Evolutionary conservation across 2,888 invertebrate genomes (phyloP).

Genomic region (Cheilosia vulpina): DNA sequence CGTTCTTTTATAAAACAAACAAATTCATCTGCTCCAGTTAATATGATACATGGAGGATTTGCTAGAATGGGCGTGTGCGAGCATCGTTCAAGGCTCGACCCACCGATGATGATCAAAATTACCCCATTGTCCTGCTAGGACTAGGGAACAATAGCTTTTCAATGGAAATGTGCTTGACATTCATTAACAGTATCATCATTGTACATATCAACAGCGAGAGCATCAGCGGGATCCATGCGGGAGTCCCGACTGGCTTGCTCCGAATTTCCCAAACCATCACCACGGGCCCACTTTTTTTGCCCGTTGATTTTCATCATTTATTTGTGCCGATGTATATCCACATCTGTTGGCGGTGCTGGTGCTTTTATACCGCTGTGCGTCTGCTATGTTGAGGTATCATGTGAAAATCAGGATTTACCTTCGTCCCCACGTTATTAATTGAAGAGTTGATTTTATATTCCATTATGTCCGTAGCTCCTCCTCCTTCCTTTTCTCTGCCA

Average conservation of each 20-base stretch:
- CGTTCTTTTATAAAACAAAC: conserved; percentile 37
- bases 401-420: conserved; percentile 68
- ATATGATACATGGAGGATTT: conserved; percentile 43
- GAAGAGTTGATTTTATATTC: conserved; percentile 73
- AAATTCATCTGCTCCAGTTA: conserved; percentile 58
- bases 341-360: conserved; percentile 47
- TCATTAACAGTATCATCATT: conserved; percentile 72
- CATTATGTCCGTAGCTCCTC: conserved; percentile 65
- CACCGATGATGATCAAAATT: conserved; percentile 56
- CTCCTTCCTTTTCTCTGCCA: background rate
- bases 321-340: conserved; percentile 53
- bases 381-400: conserved; percentile 41
- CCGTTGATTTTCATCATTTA: conserved; percentile 59
- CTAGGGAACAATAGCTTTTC: conserved; percentile 70
- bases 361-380: conserved; percentile 18
- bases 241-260: conserved; percentile 18
- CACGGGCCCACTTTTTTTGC: conserved; percentile 12
- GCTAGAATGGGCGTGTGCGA: background rate
- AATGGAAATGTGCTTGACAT: conserved; percentile 61
- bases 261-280: conserved; percentile 2
- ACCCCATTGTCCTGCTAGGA: conserved; percentile 67
- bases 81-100: background rate
- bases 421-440: conserved; percentile 66
- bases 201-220: conserved; percentile 41
- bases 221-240: conserved; percentile 17